Evolutionary conservation across 2,888 invertebrate genomes (phyloP).

Genomic region (Erannis defoliaria): DNA sequence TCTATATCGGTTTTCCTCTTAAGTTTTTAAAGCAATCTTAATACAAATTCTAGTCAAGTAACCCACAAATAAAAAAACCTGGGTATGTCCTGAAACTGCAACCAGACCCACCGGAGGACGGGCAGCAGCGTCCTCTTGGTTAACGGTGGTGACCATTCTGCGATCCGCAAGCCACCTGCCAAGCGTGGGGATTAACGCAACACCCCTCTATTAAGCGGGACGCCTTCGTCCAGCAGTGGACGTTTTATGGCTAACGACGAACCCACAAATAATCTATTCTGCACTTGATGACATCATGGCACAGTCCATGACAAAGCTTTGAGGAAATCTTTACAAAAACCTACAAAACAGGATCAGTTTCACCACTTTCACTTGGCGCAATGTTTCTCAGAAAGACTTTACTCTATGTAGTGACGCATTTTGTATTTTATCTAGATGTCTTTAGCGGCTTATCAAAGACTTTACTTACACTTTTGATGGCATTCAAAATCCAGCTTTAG

Average conservation of each 20-base stretch:
- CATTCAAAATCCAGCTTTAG: neutral
- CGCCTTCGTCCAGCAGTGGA: too few species aligned
- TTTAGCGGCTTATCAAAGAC: constrained; percentile 39
- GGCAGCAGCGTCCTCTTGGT: too few species aligned
- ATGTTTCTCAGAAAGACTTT: constrained; percentile 9
- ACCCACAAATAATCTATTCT: neutral
- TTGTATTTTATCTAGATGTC: constrained; percentile 38
- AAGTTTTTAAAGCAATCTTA: neutral
- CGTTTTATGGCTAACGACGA: too few species aligned
- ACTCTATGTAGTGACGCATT: constrained; percentile 26
- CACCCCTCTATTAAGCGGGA: too few species aligned
- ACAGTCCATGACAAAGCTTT: constrained; percentile 10
- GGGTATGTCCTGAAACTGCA: too few species aligned
- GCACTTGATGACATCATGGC: constrained; percentile 17
- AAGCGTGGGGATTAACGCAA: too few species aligned
- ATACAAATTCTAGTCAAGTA: constrained; percentile 7
- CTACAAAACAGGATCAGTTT: constrained; percentile 24
- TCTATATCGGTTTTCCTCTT: constrained; percentile 4
- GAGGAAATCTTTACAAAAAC: constrained; percentile 24
- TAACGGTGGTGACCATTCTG: too few species aligned
- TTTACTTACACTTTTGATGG: constrained; percentile 15
- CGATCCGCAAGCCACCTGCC: too few species aligned
- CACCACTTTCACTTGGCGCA: constrained; percentile 25
- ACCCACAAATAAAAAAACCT: too few species aligned
- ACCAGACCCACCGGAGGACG: too few species aligned